A percentile compares a stretch with the other conserved stretches of the same genome.
These are phyloP conservation scores for Ptychoptera contaminata DNA, from an alignment of 2,888 invertebrate species.

Conservation along the genomic window DNA sequence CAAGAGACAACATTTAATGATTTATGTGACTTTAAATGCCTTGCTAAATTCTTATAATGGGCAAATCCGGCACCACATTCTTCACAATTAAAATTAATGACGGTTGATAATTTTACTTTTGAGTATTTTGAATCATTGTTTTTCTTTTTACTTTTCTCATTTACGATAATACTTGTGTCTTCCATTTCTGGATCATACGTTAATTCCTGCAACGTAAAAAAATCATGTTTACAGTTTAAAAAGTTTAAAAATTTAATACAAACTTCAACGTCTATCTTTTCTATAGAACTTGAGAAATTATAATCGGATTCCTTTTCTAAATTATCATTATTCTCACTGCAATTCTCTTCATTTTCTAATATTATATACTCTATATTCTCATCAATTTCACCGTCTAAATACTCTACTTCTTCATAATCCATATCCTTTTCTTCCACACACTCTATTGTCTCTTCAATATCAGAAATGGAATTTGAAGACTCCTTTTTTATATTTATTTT, in stretches of 20 bases:
- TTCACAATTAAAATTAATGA: conserved; percentile 9
- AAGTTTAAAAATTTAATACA: too few relatives aligned
- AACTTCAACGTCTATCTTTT: too few relatives aligned
- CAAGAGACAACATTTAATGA: too few relatives aligned
- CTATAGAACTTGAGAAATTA: not conserved
- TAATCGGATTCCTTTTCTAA: too few relatives aligned
- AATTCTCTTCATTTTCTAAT: not conserved
- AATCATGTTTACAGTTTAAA: too few relatives aligned
- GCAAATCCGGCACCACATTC: conserved; percentile 11
- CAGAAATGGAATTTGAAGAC: not conserved
- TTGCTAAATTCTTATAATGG: conserved; percentile 8
- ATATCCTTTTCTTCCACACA: not conserved
- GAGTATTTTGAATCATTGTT: not conserved
- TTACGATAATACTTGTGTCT: not conserved
- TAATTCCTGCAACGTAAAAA: not conserved
- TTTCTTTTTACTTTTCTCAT: not conserved
- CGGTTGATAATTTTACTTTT: not conserved
- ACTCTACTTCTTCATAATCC: conserved; percentile 2
- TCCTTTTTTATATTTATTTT: not conserved
- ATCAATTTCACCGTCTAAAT: conserved; percentile 4
- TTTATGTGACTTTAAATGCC: conserved; percentile 5
- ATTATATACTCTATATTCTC: not conserved
- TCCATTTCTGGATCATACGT: not conserved
- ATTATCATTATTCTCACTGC: too few relatives aligned
- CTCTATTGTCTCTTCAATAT: not conserved